phyloP scores from a whole-genome alignment of 1,140 invertebrate genomes.

The Magallana ariakensis region DNA sequence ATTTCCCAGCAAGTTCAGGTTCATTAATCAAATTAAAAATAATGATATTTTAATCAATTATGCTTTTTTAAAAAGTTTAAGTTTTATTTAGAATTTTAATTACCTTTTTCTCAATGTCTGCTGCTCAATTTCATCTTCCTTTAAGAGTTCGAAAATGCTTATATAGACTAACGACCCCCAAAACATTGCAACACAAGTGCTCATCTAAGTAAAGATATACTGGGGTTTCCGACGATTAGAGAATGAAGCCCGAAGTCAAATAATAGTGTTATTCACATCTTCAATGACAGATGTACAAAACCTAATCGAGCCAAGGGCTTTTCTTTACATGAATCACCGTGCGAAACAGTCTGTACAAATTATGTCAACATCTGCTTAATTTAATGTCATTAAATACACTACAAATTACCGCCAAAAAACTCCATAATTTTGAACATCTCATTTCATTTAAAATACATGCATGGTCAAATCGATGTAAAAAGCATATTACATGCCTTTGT shows the following conservation, averaged over 20 bases:
- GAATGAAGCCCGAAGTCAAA: neutral
- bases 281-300: neutral
- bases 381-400: neutral
- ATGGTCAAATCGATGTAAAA: neutral
- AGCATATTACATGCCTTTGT: neutral
- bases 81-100: too few relatives aligned
- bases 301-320: neutral
- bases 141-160: neutral
- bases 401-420: neutral
- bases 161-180: neutral
- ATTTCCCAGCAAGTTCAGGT: too few relatives aligned
- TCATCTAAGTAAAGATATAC: neutral
- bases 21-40: too few relatives aligned
- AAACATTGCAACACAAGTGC: neutral
- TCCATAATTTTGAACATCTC: too few relatives aligned
- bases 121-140: neutral
- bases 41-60: too few relatives aligned
- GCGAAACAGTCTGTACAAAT: conserved; percentile 2
- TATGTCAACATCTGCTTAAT: conserved; percentile 5
- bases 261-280: neutral
- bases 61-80: too few relatives aligned
- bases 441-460: neutral
- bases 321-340: conserved; percentile 18
- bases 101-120: too few relatives aligned
- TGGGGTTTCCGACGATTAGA: too few relatives aligned